A percentile compares a stretch with the other conserved stretches of the same genome.
phyloP scores from a whole-genome alignment of 2,113 vertebrate genomes.

The Nycticryphes semicollaris region DNA sequence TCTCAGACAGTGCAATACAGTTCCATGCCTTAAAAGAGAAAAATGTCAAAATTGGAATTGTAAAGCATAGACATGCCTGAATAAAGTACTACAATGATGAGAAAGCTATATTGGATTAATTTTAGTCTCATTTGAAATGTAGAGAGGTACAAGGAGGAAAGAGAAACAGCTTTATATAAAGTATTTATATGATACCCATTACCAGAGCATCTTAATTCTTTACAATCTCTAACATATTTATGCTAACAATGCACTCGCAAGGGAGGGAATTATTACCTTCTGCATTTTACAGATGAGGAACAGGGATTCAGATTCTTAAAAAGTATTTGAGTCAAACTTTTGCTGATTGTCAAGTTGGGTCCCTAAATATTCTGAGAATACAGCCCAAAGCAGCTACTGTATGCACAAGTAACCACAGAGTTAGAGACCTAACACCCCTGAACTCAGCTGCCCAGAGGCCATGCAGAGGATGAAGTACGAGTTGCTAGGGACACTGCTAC shows the following conservation, averaged over 20 bases:
- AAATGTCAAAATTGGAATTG: slow-evolving; percentile 19
- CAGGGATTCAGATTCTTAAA: neutral
- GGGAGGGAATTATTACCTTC: neutral
- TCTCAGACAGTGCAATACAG: slow-evolving; percentile 26
- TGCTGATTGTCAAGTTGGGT: neutral
- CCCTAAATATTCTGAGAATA: neutral
- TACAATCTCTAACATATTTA: neutral
- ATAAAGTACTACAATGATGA: slow-evolving; percentile 29
- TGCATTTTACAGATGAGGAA: neutral
- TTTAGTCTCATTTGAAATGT: slow-evolving; percentile 23
- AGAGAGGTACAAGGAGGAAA: slow-evolving; percentile 17
- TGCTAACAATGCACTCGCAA: neutral
- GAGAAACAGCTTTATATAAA: neutral
- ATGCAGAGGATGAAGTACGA: neutral
- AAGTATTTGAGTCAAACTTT: neutral
- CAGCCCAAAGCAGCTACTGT: neutral
- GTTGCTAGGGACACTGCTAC: neutral
- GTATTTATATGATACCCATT: neutral
- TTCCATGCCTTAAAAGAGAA: slow-evolving; percentile 42
- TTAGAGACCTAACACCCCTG: too few species aligned
- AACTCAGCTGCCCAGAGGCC: neutral
- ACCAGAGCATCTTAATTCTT: neutral
- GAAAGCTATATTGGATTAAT: slow-evolving; percentile 40
- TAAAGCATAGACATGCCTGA: slow-evolving; percentile 53
- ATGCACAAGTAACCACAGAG: accelerated